Evolutionary conservation across 2,113 vertebrate species (phyloP).

Genomic region (Amphilophus citrinellus): DNA sequence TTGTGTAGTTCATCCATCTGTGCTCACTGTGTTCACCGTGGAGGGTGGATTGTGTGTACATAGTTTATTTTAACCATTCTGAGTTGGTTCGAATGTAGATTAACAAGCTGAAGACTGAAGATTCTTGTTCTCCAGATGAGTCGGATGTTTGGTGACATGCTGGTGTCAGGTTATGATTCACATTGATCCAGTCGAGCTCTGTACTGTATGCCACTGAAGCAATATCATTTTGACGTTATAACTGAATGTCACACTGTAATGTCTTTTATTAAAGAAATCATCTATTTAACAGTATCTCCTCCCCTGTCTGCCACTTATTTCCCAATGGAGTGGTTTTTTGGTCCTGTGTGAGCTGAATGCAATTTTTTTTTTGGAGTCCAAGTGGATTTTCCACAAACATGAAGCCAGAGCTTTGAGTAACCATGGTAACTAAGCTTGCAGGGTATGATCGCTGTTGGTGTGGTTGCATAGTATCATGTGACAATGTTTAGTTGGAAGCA

Average conservation of each 20-base stretch:
- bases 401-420: conserved; percentile 39
- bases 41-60: conserved; percentile 31
- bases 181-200: conserved; percentile 36
- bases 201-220: conserved; percentile 65
- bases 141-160: conserved; percentile 4
- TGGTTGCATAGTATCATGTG: conserved; percentile 40
- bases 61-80: conserved; percentile 30
- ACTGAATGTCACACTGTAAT: conserved; percentile 54
- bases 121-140: conserved; percentile 3
- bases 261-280: conserved; percentile 75
- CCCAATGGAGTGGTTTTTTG: not conserved
- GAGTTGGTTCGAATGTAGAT: conserved; percentile 61
- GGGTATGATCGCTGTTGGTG: conserved; percentile 38
- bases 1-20: conserved; percentile 43
- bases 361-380: not conserved
- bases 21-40: conserved; percentile 35
- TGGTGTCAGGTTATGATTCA: conserved; percentile 18
- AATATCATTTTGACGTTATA: conserved; percentile 61
- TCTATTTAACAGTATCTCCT: conserved; percentile 65
- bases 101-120: conserved; percentile 18
- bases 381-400: conserved; percentile 6
- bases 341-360: not conserved
- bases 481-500: conserved; percentile 22
- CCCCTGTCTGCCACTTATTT: conserved; percentile 13
- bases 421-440: conserved; percentile 35